Base-by-base conservation (phyloP, 2,113 vertebrate species). In the Corapipo altera region DNA sequence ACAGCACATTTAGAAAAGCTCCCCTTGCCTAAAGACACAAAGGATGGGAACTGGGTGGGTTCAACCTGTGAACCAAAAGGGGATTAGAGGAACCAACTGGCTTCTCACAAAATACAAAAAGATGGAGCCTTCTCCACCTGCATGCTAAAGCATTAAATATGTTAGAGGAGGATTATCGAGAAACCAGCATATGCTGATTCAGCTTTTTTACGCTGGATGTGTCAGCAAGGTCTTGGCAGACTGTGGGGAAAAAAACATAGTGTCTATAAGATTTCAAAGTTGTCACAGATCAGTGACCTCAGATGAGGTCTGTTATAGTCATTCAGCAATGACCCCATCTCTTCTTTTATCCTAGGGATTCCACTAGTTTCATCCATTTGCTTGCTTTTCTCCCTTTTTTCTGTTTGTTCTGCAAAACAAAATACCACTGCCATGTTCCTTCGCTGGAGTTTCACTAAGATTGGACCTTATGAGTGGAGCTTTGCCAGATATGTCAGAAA, bases 181-280 rank as follows among this genome's bases (percentile, higher is more conserved):
- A 95, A 89, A 71, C 43, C 15, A 72, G 61, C 6, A 1, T 64
- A 67, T 39, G 32, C 39, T 86, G 46, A 9, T 71, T 85, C 58
- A 9, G 5, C 88, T 88, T 88, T 93, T 91, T 80, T 43, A 51
- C 48, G n/a, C 61, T 91, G 59, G 65, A 73, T 90, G 37, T 91
- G 55, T 91, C 83, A 71, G 82, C 72, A 77, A 89, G 65, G 88
- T 91, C 91, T 93, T 96, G 91, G 92, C 88, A 96, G 69, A 46
- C 92, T 71, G 37, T 67, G 33, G 61, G 91, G 91, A 70, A 83
- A 93, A 91, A 91, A 88, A 35, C 46, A 59, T 41, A 69, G 64
- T 66, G 85, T 93, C 95, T 85, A 80, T 94, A 95, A 86, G 80
- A 94, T 96, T 96, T 96, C 69, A 76, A 77, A 64, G 51, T 84